phyloP scores from a whole-genome alignment of 2,797 vertebrate genomes.

The Nothura maculosa region DNA sequence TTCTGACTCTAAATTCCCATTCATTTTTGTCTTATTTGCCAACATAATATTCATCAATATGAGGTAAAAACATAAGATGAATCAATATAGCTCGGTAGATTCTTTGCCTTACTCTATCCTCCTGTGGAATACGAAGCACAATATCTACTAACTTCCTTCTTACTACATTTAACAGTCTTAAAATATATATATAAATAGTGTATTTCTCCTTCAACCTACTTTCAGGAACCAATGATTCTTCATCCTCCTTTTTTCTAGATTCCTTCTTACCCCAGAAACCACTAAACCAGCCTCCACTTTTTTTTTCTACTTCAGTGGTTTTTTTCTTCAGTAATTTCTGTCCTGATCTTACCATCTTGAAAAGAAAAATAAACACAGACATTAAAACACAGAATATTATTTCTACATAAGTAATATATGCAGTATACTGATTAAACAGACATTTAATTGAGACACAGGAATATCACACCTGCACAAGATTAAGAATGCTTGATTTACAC shows the following conservation, averaged over 20 bases:
- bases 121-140: not conserved
- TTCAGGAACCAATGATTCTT: slow-evolving; percentile 85
- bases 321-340: slow-evolving; percentile 91
- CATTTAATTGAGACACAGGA: not conserved
- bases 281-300: slow-evolving; percentile 90
- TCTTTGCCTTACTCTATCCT: not conserved
- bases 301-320: slow-evolving; percentile 83
- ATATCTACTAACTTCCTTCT: not conserved
- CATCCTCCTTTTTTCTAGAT: slow-evolving; percentile 88
- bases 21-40: not conserved
- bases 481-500: not conserved
- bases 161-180: not conserved
- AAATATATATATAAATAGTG: not conserved
- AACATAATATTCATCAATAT: not conserved
- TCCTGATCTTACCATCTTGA: slow-evolving; percentile 91
- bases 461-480: not conserved
- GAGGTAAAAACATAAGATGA: not conserved
- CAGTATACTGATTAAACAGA: not conserved
- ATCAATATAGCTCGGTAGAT: not conserved
- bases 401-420: not conserved
- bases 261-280: slow-evolving; percentile 90
- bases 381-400: not conserved
- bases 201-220: slow-evolving; percentile 75
- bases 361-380: not conserved
- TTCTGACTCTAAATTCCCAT: not conserved